A percentile compares a stretch with the other conserved stretches of the same genome.
Evolutionary conservation across 1,140 invertebrate species (phyloP).

Genomic region (Conus betulinus): DNA sequence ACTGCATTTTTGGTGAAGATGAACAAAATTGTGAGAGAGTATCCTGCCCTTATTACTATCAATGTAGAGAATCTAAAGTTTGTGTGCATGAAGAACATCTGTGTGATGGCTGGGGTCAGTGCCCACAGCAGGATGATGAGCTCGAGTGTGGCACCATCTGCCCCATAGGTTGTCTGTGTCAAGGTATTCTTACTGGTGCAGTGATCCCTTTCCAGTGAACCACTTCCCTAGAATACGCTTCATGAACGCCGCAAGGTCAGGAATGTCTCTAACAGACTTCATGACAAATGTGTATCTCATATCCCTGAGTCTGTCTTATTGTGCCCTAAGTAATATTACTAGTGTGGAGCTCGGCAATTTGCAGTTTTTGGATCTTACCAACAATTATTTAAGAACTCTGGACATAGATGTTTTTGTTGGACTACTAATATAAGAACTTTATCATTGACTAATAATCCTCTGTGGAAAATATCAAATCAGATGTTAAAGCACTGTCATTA

Average conservation of each 20-base stretch:
- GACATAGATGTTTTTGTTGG: no score
- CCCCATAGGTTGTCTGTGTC: slow-evolving; percentile 25
- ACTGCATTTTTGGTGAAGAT: slow-evolving; percentile 16
- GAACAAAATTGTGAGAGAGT: slow-evolving; percentile 6
- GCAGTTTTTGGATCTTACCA: no score
- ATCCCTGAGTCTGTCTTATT: slow-evolving; percentile 20
- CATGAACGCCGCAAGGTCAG: background rate
- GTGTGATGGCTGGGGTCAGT: no score
- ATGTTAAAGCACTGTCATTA: no score
- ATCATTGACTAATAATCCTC: no score
- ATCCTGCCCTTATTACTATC: slow-evolving; percentile 1
- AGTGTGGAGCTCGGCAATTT: no score
- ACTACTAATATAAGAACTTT: no score
- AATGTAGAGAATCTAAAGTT: slow-evolving; percentile 24
- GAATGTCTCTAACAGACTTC: background rate
- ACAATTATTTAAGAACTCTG: no score
- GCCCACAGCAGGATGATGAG: no score
- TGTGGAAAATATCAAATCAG: no score
- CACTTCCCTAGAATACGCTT: slow-evolving; percentile 9
- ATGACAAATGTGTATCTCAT: background rate
- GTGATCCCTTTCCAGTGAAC: background rate
- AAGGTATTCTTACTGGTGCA: slow-evolving; percentile 12
- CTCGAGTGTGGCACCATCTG: slow-evolving; percentile 8
- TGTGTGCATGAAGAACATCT: slow-evolving; percentile 10
- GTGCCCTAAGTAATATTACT: background rate